Evolutionary conservation across 2,888 invertebrate genomes (phyloP).

Genomic region (Coelogynopora nodosa): DNA sequence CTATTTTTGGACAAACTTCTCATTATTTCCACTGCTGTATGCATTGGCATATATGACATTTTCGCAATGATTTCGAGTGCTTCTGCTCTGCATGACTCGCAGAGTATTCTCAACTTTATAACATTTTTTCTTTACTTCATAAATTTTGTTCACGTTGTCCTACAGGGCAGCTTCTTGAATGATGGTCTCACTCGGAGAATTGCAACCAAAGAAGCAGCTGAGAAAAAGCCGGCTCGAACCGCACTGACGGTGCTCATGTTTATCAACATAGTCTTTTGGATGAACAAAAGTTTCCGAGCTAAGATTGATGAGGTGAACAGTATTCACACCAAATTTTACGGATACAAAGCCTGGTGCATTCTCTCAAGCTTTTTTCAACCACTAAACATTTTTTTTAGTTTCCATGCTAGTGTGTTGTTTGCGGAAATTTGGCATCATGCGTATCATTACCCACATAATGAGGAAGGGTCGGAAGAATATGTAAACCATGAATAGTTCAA

Average conservation of each 20-base stretch:
- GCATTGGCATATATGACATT: background rate
- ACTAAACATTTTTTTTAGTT: conserved; percentile 8
- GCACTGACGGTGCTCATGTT: background rate
- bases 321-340: conserved; percentile 2
- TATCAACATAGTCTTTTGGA: background rate
- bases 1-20: background rate
- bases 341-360: conserved; percentile 6
- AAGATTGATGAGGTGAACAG: background rate
- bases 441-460: background rate
- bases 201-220: background rate
- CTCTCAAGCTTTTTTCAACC: conserved; percentile 10
- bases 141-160: background rate
- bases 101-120: background rate
- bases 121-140: background rate
- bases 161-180: background rate
- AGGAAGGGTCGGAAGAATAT: too few relatives aligned
- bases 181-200: background rate
- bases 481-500: too few relatives aligned
- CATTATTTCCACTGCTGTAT: background rate
- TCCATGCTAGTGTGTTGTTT: conserved; percentile 2
- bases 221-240: background rate
- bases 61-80: background rate
- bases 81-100: background rate
- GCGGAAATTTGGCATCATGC: conserved; percentile 4
- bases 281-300: conserved; percentile 19